Base-by-base conservation (phyloP, 2,888 invertebrate species). In the Branchellion lobata region DNA sequence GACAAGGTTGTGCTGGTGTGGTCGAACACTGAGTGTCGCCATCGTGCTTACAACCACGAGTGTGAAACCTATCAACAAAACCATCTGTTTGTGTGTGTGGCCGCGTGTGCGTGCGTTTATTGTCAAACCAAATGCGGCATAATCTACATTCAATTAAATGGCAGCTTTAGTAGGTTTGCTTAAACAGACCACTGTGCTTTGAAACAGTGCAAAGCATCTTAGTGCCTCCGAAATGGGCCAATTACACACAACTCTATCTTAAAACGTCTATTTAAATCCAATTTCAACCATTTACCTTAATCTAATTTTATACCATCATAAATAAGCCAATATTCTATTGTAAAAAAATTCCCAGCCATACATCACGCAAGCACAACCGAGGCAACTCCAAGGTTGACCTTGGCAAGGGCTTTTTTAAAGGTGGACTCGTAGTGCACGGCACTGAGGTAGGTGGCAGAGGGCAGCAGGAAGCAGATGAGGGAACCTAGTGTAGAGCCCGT, bases 401-500 rank as follows among this genome's bases (percentile, higher is more conserved):
- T 94, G 18, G 95, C 95, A 78, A 94, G 84, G 5, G 92, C 86
- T 84, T 93, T 90, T 86, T 95, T 95, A 83, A 92, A 93, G 83
- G 93, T 91, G 87, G 94, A 94, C 71, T 91, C 91, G 27, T 81
- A 71, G 27, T 81, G 80, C 14, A 93, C 93, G 81, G 95, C 91
- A 82, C 92, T 91, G 47, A 95, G 91, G 87, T 95, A 96, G 86
- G 95, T 93, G 0, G 93, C 91, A 0, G 96, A 93, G 0, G 98
- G 98, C 85, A 96, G 93, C 85, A 97, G 92, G 51, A 96, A 91
- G 85, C 96, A 96, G 83, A 98, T 92, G 83, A 94, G 91, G 21
- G 95, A 93, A 0, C 98, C 98, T 84, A 96, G 95, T 0, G 97
- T 96, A 0, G 97, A 94, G 0, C 98, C 98, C 53, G 95, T 92